These are phyloP conservation scores for Anniella stebbinsi DNA, from an alignment of 2,797 vertebrate genomes.

Conservation along the genomic window DNA sequence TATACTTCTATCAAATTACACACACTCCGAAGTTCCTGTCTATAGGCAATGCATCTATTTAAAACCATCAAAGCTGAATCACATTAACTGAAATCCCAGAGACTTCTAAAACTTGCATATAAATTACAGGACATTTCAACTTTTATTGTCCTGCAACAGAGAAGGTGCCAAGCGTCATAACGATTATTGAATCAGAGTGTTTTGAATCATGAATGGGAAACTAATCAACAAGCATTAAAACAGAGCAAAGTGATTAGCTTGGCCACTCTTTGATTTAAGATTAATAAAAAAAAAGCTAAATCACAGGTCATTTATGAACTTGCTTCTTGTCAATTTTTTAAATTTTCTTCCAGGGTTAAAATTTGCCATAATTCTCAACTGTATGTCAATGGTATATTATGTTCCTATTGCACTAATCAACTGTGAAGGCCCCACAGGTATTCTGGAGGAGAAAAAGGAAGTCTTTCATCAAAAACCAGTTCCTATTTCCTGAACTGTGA, in stretches of 20 bases:
- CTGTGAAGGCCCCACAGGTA: slow-evolving; percentile 76
- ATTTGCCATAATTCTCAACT: slow-evolving; percentile 67
- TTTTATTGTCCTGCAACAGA: slow-evolving; percentile 22
- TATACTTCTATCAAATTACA: not conserved
- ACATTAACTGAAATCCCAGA: not conserved
- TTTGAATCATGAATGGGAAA: slow-evolving; percentile 48
- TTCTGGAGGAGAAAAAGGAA: slow-evolving; percentile 76
- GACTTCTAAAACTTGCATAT: not conserved
- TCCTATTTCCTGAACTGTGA: slow-evolving; percentile 80
- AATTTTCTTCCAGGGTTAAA: slow-evolving; percentile 59
- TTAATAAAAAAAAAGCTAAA: slow-evolving; percentile 48
- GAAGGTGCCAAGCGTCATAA: slow-evolving; percentile 23
- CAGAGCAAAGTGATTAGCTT: slow-evolving; percentile 53
- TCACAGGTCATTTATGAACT: slow-evolving; percentile 70
- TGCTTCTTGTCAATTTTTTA: slow-evolving; percentile 57
- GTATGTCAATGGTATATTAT: slow-evolving; percentile 71
- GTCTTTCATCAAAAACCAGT: slow-evolving; percentile 81
- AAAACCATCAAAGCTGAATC: not conserved
- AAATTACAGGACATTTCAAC: slow-evolving; percentile 27
- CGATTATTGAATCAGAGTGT: slow-evolving; percentile 45
- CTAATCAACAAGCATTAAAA: not conserved
- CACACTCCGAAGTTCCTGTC: not conserved
- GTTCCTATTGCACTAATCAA: slow-evolving; percentile 77
- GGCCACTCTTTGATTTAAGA: slow-evolving; percentile 59
- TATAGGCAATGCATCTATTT: not conserved